Conservation (phyloP, 2,888 invertebrate genomes). For the Cinara cedri region DNA sequence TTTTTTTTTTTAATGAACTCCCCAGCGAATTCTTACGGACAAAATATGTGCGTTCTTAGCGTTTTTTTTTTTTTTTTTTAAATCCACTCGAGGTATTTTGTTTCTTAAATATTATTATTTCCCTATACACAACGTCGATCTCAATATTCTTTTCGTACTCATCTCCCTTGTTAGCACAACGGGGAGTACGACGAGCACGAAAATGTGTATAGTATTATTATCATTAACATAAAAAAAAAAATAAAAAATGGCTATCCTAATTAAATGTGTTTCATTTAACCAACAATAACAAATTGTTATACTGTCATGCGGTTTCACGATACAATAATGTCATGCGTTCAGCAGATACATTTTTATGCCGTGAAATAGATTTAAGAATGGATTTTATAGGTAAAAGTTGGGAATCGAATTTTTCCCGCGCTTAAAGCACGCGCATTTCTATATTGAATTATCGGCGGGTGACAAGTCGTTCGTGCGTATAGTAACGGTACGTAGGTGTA, state of each 20-base stretch:
- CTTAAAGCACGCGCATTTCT: not conserved
- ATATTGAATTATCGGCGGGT: conserved; percentile 4
- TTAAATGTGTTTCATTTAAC: not conserved
- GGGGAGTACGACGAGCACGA: no score
- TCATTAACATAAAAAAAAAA: no score
- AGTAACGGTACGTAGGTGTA: no score
- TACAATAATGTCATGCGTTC: not conserved
- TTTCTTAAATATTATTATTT: not conserved
- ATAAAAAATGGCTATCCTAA: no score
- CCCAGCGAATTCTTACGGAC: conserved; percentile 5
- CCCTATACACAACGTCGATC: not conserved
- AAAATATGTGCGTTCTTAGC: not conserved
- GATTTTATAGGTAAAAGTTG: not conserved
- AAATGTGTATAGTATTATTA: no score
- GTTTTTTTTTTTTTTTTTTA: not conserved
- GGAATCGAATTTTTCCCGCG: conserved; percentile 2
- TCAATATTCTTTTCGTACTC: no score
- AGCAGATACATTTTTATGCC: not conserved
- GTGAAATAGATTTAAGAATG: not conserved
- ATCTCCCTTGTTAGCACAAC: no score
- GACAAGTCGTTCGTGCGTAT: not conserved
- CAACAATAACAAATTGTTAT: not conserved
- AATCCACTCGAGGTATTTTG: not conserved
- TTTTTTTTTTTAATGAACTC: conserved; percentile 29
- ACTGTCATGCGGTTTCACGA: not conserved